phyloP scores from a whole-genome alignment of 2,888 invertebrate genomes.

The Melanophora roralis region DNA sequence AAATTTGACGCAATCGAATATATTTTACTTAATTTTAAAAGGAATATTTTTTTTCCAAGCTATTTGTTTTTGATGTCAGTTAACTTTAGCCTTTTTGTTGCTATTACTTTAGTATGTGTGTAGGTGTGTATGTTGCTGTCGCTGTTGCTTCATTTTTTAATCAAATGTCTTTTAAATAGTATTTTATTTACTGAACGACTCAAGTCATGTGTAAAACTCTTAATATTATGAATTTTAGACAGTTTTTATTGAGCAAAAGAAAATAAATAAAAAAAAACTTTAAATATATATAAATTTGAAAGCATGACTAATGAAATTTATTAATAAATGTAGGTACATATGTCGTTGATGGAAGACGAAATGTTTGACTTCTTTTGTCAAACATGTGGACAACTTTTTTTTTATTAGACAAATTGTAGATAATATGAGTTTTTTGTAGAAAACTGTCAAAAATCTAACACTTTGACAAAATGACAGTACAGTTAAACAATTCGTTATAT shows the following conservation, averaged over 20 bases:
- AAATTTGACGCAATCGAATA: too few species aligned
- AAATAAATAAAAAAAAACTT: not conserved
- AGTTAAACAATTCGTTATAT: too few species aligned
- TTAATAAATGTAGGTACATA: too few species aligned
- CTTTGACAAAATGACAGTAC: too few species aligned
- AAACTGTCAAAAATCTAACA: too few species aligned
- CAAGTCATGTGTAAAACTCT: not conserved
- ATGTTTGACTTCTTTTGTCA: too few species aligned
- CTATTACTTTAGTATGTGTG: not conserved
- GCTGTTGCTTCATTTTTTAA: not conserved
- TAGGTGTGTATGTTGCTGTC: not conserved
- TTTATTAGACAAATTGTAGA: too few species aligned
- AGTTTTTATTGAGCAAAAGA: not conserved
- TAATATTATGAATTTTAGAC: constrained; percentile 13
- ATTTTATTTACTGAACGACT: not conserved
- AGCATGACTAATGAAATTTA: not conserved
- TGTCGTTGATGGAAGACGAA: too few species aligned
- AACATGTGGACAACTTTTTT: too few species aligned
- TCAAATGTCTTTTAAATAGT: not conserved
- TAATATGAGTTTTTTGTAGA: too few species aligned
- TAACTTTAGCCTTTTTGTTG: not conserved
- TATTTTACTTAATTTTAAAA: too few species aligned
- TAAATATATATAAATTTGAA: not conserved
- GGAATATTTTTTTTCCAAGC: too few species aligned
- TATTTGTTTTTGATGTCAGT: constrained; percentile 1